Evolutionary conservation across 1,140 invertebrate genomes (phyloP), one percentile per base, ranked within the genome.

Genomic region (Teleopsis dalmanni): DNA sequence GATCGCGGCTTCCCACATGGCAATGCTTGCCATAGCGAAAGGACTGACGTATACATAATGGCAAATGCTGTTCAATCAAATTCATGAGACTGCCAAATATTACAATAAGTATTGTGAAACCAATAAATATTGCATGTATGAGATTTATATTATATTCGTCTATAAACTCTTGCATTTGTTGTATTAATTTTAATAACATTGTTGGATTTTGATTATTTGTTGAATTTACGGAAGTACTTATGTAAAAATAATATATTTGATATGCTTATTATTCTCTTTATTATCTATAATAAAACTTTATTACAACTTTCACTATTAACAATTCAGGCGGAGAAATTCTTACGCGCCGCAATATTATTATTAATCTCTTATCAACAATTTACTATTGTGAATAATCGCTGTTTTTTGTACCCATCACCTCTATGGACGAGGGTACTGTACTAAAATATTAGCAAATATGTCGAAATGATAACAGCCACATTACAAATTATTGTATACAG

Each of bases 11-110:
- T 0, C 72, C 73, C 54, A 75, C 75, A 51, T 76, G 75, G 1
- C 76, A 71, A 61, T 80, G 83, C 68, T 84, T 85, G 11, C 85
- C 85, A 60, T 84, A 86, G 16, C 78, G 73, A 62, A 78, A 83
- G 0, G 72, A 71, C 60, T 81, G 78, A 7, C 70, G 75, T 3
- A 87, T 67, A 51, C 78, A 74, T 11, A 65, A 60, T 2, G 86
- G 84, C 22, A 88, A 56, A 64, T 80, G 72, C 23, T 76, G 60
- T 62, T 85, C 81, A 50, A 79, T 70, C 23, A 74, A 66, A 60
- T 79, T 80, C 19, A 86, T 75, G 21, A 85, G 51, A 50, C 75
- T 59, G 46, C 80, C 79, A 19, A 77, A 56, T 31, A 79, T 57
- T 14, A 76, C 72, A 16, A 78, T 73, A 1, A 59, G 59, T 16